Percentiles rank a stretch among this genome's conserved stretches.
Evolutionary conservation across 2,113 vertebrate species (phyloP).

Genomic region (Silurus meridionalis): DNA sequence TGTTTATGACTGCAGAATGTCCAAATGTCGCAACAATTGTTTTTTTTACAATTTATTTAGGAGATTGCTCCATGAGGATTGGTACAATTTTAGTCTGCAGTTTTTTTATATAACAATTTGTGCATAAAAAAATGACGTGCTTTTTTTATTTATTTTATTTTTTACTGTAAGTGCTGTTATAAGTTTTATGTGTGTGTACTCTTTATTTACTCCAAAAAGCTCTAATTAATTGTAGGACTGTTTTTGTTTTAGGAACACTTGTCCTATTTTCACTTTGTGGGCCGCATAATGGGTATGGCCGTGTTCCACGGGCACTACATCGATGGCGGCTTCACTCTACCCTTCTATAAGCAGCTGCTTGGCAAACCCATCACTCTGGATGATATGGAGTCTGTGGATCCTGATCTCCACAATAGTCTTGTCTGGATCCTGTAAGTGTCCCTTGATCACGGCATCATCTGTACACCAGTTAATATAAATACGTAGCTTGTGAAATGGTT

Average conservation of each 20-base stretch:
- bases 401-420: constrained; percentile 97
- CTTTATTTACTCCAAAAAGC: background rate
- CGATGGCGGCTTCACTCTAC: constrained; percentile 93
- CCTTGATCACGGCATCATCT: background rate
- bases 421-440: constrained; percentile 97
- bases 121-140: too few relatives aligned
- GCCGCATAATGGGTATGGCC: constrained; percentile 98
- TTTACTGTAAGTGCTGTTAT: too few relatives aligned
- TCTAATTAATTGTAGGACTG: constrained; percentile 2
- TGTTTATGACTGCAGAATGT: background rate
- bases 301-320: constrained; percentile 99
- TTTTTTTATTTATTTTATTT: too few relatives aligned
- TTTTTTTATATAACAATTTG: background rate
- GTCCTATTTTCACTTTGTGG: constrained; percentile 98
- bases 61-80: background rate
- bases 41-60: background rate
- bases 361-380: constrained; percentile 97
- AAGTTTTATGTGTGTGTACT: background rate
- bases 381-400: constrained; percentile 98
- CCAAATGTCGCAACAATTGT: background rate
- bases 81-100: background rate
- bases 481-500: background rate
- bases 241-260: constrained; percentile 83
- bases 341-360: constrained; percentile 97
- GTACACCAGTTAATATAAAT: background rate